Base-by-base conservation (phyloP, 2,888 invertebrate genomes). In the Mycalesis mineus region DNA sequence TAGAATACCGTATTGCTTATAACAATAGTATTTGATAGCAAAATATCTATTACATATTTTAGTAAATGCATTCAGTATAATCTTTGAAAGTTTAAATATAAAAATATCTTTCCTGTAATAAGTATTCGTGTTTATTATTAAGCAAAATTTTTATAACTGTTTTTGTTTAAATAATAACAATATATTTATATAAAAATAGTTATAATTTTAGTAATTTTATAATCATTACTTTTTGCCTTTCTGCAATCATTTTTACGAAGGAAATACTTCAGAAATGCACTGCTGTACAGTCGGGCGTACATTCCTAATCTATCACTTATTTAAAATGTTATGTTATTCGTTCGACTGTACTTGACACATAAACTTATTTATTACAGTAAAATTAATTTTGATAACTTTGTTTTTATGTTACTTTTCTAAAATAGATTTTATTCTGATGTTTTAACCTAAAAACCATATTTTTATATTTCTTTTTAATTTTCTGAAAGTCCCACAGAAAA, bases 201-300 rank as follows among this genome's bases (percentile, higher is more conserved):
- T 49, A 22, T 33, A 47, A 47, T 15, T 48, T 33, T 33, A 37
- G 22, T 49, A 37, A 17, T 13, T 31, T 49, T 49, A 22, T 5
- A 22, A 49, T 22, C 1, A 22, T 11, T 37, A n/a, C n/a, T 71
- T 75, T 75, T 71, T 67, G 76, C 75, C 74, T 82, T 84, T 86
- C 82, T 86, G 80, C 85, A 87, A 88, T 88, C 86, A 88, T 85
- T 86, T 86, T 83, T 80, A 82, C 73, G 75, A 72, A 71, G 68
- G 64, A 79, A 82, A 78, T 84, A 81, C 78, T 82, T 82, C 78
- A 77, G 78, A 80, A 80, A 78, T 73, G 80, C 76, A 74, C 65
- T 64, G 60, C n/a, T 58, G 70, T 75, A 69, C 71, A 72, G 79
- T 78, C 70, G 71, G 65, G 60, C 70, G 61, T 58, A 64, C 64